Evolutionary conservation across 2,797 vertebrate genomes (phyloP), one percentile per base, ranked within the genome.

Genomic region (Enteromius afrohamiltoni): DNA sequence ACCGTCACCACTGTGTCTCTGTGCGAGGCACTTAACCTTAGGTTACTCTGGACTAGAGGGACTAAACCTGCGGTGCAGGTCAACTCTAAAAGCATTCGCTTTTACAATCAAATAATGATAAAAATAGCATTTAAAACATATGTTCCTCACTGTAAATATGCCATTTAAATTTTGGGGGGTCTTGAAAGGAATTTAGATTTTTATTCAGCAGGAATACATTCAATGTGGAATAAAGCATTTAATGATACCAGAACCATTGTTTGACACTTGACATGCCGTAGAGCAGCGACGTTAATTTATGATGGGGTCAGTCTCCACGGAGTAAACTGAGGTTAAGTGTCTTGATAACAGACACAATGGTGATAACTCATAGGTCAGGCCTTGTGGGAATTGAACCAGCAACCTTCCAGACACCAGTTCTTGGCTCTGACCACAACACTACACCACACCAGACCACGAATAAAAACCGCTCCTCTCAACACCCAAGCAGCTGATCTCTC

Each of bases 241-340:
- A 77, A 45, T 11, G 34, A 17, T 19, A 45, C 19, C n/a, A 29
- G 14, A 42, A 26, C 0, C n/a, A 60, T 7, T 77, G 75, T 77
- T 62, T 77, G 37, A 34, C 47, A 51, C 17, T 49, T 26, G 42
- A 47, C 9, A 23, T 26, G 40, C n/a, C 23, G 45, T 14, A 60
- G 7, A 40, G 16, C 75, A 77, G 26, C 9, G 0, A 0, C 58
- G 64, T 77, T 6, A 14, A 47, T 77, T 64, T 47, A 77, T 64
- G 45, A 77, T 29, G 23, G 37, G 37, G 21, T 77, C 23, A 60
- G 16, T 45, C 75, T 77, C 75, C 34, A 64, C 21, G 55, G 55
- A 77, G 37, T 29, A 77, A 31, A 58, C 58, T 47, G 76, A 64
- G 76, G 58, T 64, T 64, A 64, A 47, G 76, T 31, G 58, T 77